These are phyloP conservation scores for Centropristis striata DNA, from an alignment of 2,113 vertebrate genomes.

Conservation along the genomic window DNA sequence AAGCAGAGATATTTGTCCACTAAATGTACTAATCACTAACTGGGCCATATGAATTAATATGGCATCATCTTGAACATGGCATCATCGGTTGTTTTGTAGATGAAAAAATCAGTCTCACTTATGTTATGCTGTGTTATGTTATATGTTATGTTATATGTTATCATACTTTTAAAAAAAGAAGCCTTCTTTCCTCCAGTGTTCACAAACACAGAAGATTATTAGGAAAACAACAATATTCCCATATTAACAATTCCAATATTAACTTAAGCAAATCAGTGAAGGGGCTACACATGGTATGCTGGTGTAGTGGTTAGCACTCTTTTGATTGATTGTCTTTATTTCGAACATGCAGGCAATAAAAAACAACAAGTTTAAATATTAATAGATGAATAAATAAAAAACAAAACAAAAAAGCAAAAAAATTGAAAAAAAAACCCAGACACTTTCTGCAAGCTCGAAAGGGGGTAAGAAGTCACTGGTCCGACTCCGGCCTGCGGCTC, in stretches of 20 bases:
- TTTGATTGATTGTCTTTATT: too few relatives aligned
- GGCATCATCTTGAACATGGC: background rate
- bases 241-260: background rate
- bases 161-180: background rate
- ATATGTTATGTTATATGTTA: background rate
- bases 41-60: background rate
- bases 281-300: too few relatives aligned
- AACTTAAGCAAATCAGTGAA: too few relatives aligned
- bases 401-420: too few relatives aligned
- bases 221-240: background rate
- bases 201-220: background rate
- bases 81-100: background rate
- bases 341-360: too few relatives aligned
- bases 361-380: too few relatives aligned
- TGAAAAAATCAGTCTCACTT: background rate
- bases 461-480: too few relatives aligned
- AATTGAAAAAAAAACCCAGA: too few relatives aligned
- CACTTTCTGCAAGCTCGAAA: too few relatives aligned
- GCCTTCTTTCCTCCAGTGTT: background rate
- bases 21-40: background rate
- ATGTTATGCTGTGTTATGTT: background rate
- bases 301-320: too few relatives aligned
- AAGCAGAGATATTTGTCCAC: background rate
- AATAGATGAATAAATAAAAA: too few relatives aligned
- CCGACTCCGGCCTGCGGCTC: too few relatives aligned